phyloP scores from a whole-genome alignment of 1,140 invertebrate genomes.

The Drosophila malerkotliana region DNA sequence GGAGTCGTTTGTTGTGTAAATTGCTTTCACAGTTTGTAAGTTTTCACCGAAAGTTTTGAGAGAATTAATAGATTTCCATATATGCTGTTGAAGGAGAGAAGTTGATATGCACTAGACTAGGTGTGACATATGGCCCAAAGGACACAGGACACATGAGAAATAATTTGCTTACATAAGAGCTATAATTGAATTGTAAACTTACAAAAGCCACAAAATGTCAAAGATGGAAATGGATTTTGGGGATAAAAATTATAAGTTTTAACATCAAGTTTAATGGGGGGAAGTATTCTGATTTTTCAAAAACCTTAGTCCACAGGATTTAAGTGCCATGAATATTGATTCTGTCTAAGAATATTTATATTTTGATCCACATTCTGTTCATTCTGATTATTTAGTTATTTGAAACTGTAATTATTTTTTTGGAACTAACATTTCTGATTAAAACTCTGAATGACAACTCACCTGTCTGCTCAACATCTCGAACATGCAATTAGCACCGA shows the following conservation, averaged over 20 bases:
- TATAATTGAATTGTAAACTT: slow-evolving; percentile 19
- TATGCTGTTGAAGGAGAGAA: slow-evolving; percentile 5
- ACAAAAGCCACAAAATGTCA: not conserved
- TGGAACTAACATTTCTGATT: not conserved
- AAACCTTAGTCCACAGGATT: not conserved
- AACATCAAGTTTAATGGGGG: no score
- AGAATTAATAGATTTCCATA: slow-evolving; percentile 49
- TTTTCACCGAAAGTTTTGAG: slow-evolving; percentile 29
- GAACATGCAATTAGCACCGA: slow-evolving; percentile 35
- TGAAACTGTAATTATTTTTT: not conserved
- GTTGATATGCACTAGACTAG: not conserved
- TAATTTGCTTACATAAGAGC: slow-evolving; percentile 17
- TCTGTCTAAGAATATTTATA: not conserved
- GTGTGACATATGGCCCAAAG: slow-evolving; percentile 12
- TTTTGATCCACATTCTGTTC: not conserved
- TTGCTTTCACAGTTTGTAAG: slow-evolving; percentile 43
- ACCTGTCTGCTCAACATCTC: slow-evolving; percentile 34
- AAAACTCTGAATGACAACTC: slow-evolving; percentile 15
- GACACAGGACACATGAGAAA: not conserved
- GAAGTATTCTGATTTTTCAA: no score
- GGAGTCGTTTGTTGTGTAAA: slow-evolving; percentile 33
- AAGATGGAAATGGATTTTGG: not conserved
- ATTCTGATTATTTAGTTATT: not conserved
- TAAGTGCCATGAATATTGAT: not conserved
- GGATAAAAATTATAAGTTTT: no score